These are phyloP conservation scores for Drosophila neocordata DNA, from an alignment of 1,140 invertebrate genomes.

Conservation along the genomic window DNA sequence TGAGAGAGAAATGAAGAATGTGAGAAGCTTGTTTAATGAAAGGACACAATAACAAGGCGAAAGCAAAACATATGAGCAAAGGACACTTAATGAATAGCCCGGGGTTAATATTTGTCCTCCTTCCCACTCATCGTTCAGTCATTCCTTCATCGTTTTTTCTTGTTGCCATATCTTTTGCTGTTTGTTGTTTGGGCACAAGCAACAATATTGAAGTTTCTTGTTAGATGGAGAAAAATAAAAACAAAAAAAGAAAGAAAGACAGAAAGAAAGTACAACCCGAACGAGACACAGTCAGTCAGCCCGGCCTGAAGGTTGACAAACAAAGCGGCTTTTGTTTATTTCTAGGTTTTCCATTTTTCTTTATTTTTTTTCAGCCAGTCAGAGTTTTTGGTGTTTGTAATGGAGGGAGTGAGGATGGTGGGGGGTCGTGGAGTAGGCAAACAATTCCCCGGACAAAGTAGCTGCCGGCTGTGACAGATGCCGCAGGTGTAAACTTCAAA, in stretches of 20 bases:
- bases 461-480: slow-evolving; percentile 21
- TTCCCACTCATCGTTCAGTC: not conserved
- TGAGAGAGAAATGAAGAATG: not conserved
- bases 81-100: slow-evolving; percentile 78
- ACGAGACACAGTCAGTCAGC: slow-evolving; percentile 9
- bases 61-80: slow-evolving; percentile 78
- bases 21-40: slow-evolving; percentile 53
- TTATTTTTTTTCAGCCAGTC: slow-evolving; percentile 4
- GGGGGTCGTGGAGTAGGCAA: slow-evolving; percentile 16
- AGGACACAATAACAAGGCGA: slow-evolving; percentile 53
- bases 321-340: slow-evolving; percentile 68
- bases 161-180: slow-evolving; percentile 15
- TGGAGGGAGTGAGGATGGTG: too few species aligned
- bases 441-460: slow-evolving; percentile 31
- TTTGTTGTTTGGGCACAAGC: slow-evolving; percentile 61
- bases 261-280: not conserved
- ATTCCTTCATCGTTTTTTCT: slow-evolving; percentile 11
- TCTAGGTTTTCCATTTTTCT: slow-evolving; percentile 1
- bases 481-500: slow-evolving; percentile 62
- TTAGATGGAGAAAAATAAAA: slow-evolving; percentile 56
- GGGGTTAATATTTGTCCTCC: slow-evolving; percentile 68
- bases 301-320: slow-evolving; percentile 63
- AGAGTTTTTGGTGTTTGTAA: not conserved
- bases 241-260: slow-evolving; percentile 24
- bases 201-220: slow-evolving; percentile 78